Evolutionary conservation across 1,140 invertebrate species (phyloP), one percentile per base, ranked within the genome.

Genomic region (Eurosta solidaginis): DNA sequence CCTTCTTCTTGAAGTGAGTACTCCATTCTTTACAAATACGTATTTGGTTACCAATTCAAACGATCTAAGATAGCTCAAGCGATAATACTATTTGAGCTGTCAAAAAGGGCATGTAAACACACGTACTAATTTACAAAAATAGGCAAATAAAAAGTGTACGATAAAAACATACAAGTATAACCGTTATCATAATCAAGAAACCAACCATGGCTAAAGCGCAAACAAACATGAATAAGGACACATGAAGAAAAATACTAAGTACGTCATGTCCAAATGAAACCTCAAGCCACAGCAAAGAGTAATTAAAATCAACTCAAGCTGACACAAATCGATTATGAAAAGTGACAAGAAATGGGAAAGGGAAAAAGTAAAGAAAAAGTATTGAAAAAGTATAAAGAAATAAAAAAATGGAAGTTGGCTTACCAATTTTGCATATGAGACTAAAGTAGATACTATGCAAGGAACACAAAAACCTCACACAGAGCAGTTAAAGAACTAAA

Each of bases 291-390:
- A 68, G 45, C 49, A 49, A 77, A 47, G 80, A 83, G 84, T 85
- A 85, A 85, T 85, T 85, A 85, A 85, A 84, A 85, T 81, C 83
- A 82, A 85, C 82, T 82, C 84, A 82, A 85, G 78, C 80, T 81
- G 82, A 82, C 82, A 80, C 76, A 81, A 82, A 82, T 82, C 82
- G 78, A 78, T 76, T 50, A 82, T 80, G 81, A 82, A 82, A 79
- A 78, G 29, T 17, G 14, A 78, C 27, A 77, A 44, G 27, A n/a
- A 54, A 25, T 14, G 7, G 36, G 22, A 6, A 14, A 73, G 9
- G 5, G 25, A 14, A 27, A 9, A 40, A 73, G 63, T 12, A 33
- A 77, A 33, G 42, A 29, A 63, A 17, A 63, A 47, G 63, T 42
- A 54, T 20, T 40, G 44, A 77, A 29, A 42, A 29, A 68, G 9